Evolutionary conservation across 2,797 vertebrate genomes (phyloP).

Genomic region (Sebastes taczanowskii): DNA sequence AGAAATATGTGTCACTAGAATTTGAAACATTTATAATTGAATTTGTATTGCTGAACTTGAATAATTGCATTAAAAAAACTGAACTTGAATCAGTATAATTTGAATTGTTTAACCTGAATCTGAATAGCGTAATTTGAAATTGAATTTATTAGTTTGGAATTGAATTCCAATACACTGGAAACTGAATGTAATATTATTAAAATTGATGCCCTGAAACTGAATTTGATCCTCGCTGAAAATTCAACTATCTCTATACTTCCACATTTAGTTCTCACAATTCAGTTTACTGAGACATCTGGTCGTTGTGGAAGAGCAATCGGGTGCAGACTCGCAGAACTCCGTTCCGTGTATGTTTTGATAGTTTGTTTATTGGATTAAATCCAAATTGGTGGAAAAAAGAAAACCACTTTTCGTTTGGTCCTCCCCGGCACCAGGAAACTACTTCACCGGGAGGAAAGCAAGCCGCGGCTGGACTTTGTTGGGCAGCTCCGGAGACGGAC

Average conservation of each 20-base stretch:
- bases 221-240: background rate
- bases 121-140: background rate
- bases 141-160: background rate
- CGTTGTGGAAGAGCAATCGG: too few species aligned
- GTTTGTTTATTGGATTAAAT: background rate
- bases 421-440: background rate
- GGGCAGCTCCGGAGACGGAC: background rate
- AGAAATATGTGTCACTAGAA: background rate
- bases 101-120: background rate
- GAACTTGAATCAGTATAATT: background rate
- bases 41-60: background rate
- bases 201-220: too few species aligned
- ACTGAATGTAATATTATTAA: too few species aligned
- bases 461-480: fast-evolving
- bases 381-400: background rate
- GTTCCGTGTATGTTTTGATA: background rate
- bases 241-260: background rate
- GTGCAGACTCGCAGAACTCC: background rate
- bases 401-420: background rate
- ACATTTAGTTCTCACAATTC: background rate
- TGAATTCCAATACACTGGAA: background rate
- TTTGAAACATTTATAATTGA: background rate
- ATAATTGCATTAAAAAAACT: background rate
- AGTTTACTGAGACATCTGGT: too few species aligned
- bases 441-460: fast-evolving